Evolutionary conservation across 2,888 invertebrate genomes (phyloP).

Genomic region (Ditula angustiorana): DNA sequence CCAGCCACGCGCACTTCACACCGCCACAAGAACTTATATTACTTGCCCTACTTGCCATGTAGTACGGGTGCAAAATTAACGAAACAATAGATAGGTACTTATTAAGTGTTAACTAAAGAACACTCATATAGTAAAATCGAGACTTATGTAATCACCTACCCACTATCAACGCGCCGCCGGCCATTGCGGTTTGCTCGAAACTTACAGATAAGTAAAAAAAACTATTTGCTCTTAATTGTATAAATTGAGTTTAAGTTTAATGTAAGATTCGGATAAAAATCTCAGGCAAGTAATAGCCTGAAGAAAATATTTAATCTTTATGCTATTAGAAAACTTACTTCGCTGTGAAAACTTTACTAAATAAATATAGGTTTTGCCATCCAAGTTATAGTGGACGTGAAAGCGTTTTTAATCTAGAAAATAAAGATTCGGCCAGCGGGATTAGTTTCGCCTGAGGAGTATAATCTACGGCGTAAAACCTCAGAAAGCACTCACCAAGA

Average conservation of each 20-base stretch:
- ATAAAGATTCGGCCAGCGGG: conserved; percentile 17
- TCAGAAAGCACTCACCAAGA: background rate
- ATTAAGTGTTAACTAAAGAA: too few relatives aligned
- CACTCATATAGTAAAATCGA: too few relatives aligned
- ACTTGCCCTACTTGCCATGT: conserved; percentile 3
- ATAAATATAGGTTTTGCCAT: conserved; percentile 11
- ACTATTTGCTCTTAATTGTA: too few relatives aligned
- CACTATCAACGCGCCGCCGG: too few relatives aligned
- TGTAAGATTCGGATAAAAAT: too few relatives aligned
- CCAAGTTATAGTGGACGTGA: conserved; percentile 1
- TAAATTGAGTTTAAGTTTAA: too few relatives aligned
- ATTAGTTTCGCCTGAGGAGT: conserved; percentile 17
- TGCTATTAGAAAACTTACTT: too few relatives aligned
- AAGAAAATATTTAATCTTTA: conserved; percentile 9
- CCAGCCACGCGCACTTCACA: conserved; percentile 29
- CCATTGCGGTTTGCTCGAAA: too few relatives aligned
- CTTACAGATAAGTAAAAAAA: too few relatives aligned
- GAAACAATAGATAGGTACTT: too few relatives aligned
- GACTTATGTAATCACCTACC: too few relatives aligned
- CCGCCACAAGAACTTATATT: conserved; percentile 32
- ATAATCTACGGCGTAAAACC: conserved; percentile 16
- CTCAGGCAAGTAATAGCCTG: background rate
- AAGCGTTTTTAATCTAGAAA: conserved; percentile 23
- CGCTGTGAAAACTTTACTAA: background rate
- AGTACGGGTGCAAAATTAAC: too few relatives aligned